Conservation (phyloP, 2,113 vertebrate species). For the Pantherophis guttatus region DNA sequence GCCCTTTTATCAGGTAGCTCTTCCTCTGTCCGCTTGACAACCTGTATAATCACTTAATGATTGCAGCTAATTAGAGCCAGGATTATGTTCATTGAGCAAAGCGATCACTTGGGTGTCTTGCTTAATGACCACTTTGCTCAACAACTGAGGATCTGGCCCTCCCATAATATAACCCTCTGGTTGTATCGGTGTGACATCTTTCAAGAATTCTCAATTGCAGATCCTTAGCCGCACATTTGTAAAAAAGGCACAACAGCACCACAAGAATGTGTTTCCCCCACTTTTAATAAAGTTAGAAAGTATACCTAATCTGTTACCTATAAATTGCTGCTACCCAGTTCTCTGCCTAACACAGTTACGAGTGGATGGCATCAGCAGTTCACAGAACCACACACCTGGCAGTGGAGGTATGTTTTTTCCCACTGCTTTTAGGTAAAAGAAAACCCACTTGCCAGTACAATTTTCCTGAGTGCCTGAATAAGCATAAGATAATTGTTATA, state of each 20-base stretch:
- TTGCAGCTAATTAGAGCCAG: too few relatives aligned
- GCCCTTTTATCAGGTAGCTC: too few relatives aligned
- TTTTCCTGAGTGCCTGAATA: neutral
- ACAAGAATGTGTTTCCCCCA: neutral
- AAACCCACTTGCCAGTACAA: neutral
- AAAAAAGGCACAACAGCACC: neutral
- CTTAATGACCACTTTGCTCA: too few relatives aligned
- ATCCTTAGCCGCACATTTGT: neutral
- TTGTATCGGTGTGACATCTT: neutral
- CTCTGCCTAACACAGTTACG: neutral
- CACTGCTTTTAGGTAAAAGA: neutral
- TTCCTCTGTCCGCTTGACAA: too few relatives aligned
- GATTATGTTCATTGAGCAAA: too few relatives aligned
- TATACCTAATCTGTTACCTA: neutral
- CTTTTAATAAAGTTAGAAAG: neutral
- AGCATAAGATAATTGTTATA: neutral
- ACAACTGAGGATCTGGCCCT: too few relatives aligned
- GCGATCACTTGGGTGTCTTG: too few relatives aligned
- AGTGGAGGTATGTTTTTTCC: neutral
- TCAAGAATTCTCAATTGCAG: neutral
- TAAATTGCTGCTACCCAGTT: neutral
- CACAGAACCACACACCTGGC: neutral
- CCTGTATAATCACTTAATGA: too few relatives aligned
- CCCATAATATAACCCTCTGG: neutral
- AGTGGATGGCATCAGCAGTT: neutral